phyloP scores from a whole-genome alignment of 2,888 invertebrate genomes.

The Sarcophaga rosellei region DNA sequence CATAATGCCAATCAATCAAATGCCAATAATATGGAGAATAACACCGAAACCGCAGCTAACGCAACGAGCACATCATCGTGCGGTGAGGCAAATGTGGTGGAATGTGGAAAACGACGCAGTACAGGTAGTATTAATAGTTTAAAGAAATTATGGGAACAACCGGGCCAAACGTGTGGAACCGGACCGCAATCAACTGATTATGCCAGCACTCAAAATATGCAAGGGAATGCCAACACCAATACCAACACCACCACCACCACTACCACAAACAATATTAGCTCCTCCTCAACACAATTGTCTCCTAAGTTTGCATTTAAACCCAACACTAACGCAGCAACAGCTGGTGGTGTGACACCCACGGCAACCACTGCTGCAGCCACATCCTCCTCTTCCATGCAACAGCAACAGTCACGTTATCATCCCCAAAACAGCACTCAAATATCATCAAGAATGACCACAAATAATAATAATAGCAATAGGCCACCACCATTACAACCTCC shows the following conservation, averaged over 20 bases:
- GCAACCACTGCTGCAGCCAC: conserved; percentile 58
- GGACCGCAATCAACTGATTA: conserved; percentile 69
- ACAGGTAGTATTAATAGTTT: conserved; percentile 96
- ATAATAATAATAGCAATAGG: conserved; percentile 73
- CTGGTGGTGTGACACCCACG: conserved; percentile 69
- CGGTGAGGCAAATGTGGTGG: conserved; percentile 74
- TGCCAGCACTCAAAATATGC: conserved; percentile 72
- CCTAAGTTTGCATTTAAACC: conserved; percentile 84
- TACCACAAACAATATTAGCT: conserved; percentile 57
- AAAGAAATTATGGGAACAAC: conserved; percentile 95
- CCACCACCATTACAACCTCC: conserved; percentile 79
- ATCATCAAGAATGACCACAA: conserved; percentile 66
- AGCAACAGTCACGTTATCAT: conserved; percentile 65
- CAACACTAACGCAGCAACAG: conserved; percentile 73
- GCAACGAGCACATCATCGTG: conserved; percentile 20
- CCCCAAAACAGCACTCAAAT: conserved; percentile 67
- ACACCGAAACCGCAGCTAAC: conserved; percentile 44
- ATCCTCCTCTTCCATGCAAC: conserved; percentile 44
- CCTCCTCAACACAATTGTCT: conserved; percentile 75
- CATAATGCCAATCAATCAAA: conserved; percentile 68
- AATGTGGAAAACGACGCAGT: conserved; percentile 92
- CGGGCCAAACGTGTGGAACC: conserved; percentile 82
- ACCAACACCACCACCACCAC: conserved; percentile 63
- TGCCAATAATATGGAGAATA: conserved; percentile 62
- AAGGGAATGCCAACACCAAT: conserved; percentile 81